A percentile compares a stretch with the other conserved stretches of the same genome.
These are phyloP conservation scores for Porites lobata DNA, from an alignment of 92 coral and sea anemone genomes.

Conservation along the genomic window DNA sequence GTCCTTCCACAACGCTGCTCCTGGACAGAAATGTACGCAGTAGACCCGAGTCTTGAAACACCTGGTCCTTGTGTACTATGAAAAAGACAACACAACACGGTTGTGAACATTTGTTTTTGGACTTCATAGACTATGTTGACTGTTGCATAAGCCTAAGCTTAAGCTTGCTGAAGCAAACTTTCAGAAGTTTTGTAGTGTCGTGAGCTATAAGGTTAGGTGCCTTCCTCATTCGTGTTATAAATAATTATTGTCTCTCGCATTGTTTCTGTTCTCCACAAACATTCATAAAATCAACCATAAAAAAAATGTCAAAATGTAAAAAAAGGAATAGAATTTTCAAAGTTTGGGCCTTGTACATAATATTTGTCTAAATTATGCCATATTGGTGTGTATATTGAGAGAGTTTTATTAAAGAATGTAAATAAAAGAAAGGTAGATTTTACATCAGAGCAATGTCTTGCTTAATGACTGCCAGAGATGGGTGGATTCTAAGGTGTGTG, in stretches of 20 bases:
- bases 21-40: constrained; percentile 96
- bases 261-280: constrained; percentile 23
- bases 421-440: constrained; percentile 49
- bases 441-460: neutral
- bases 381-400: constrained; percentile 51
- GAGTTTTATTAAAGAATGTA: constrained; percentile 65
- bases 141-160: constrained; percentile 9
- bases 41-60: constrained; percentile 98
- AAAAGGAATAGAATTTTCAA: constrained; percentile 17
- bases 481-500: neutral
- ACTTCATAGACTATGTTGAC: constrained; percentile 1
- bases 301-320: neutral
- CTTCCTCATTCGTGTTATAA: neutral
- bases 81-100: neutral
- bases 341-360: constrained; percentile 39
- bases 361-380: constrained; percentile 30
- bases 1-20: constrained; percentile 96
- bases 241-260: neutral
- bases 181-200: neutral
- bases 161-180: constrained; percentile 6
- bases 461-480: neutral
- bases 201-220: constrained; percentile 10
- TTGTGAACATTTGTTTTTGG: neutral
- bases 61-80: constrained; percentile 99
- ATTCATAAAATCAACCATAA: constrained; percentile 25